A percentile compares a stretch with the other conserved stretches of the same genome.
These are phyloP conservation scores for Anabas testudineus DNA, from an alignment of 2,797 vertebrate genomes.

Conservation along the genomic window DNA sequence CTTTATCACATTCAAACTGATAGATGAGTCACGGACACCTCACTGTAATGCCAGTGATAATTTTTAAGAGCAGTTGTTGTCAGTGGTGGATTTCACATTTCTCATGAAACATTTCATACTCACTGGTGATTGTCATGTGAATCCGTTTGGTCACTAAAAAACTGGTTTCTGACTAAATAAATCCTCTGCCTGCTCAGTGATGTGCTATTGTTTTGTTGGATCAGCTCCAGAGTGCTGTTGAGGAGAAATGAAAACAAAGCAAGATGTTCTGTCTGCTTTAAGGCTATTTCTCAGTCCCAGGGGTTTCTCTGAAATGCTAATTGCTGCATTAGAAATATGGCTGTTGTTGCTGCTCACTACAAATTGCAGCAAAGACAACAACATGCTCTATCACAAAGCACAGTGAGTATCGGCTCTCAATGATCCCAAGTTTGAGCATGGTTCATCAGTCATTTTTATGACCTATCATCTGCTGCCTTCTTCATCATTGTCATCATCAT, in stretches of 20 bases:
- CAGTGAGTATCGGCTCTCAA: constrained; percentile 53
- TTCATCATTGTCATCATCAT: constrained; percentile 83
- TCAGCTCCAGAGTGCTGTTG: constrained; percentile 49
- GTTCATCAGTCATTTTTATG: constrained; percentile 82
- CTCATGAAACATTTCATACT: constrained; percentile 37
- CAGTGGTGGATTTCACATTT: constrained; percentile 34
- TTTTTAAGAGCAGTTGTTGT: constrained; percentile 46
- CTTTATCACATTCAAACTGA: constrained; percentile 42
- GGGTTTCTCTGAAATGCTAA: constrained; percentile 76
- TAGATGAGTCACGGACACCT: constrained; percentile 27
- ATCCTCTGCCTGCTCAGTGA: constrained; percentile 59
- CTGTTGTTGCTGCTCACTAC: constrained; percentile 66
- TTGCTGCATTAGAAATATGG: constrained; percentile 78
- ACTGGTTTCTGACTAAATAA: constrained; percentile 66
- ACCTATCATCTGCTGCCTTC: constrained; percentile 76
- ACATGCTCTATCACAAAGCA: constrained; percentile 69
- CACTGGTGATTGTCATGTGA: constrained; percentile 35
- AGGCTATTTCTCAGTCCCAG: constrained; percentile 71
- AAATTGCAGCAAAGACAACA: constrained; percentile 79
- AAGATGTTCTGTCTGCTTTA: constrained; percentile 70
- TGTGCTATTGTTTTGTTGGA: constrained; percentile 69
- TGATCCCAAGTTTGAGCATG: constrained; percentile 60
- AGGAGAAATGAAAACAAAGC: constrained; percentile 71
- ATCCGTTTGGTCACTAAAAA: constrained; percentile 60
- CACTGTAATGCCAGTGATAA: constrained; percentile 33